phyloP scores from a whole-genome alignment of 2,797 vertebrate genomes.

The Sebastes trivittatus region DNA sequence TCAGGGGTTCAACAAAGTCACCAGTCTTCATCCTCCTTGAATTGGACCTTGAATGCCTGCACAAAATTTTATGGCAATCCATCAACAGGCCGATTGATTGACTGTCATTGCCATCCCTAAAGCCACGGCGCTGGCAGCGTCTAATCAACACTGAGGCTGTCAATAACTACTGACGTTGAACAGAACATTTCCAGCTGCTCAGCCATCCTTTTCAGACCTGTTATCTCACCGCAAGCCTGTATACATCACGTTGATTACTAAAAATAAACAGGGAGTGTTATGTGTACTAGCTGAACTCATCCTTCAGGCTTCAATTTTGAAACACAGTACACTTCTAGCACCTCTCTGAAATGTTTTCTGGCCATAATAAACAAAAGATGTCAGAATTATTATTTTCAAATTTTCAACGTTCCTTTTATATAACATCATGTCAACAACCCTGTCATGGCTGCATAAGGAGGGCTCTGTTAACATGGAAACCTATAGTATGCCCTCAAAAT shows the following conservation, averaged over 20 bases:
- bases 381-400: neutral
- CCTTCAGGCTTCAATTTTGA: neutral
- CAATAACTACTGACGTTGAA: conserved; percentile 29
- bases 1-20: neutral
- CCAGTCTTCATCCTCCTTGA: neutral
- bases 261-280: conserved; percentile 40
- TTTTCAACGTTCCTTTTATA: neutral
- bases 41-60: neutral
- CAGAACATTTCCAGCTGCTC: conserved; percentile 28
- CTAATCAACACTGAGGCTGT: conserved; percentile 1
- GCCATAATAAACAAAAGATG: conserved; percentile 11
- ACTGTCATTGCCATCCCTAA: neutral
- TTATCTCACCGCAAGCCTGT: conserved; percentile 25
- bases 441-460: neutral
- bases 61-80: neutral
- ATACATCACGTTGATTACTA: conserved; percentile 23
- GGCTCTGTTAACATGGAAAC: neutral
- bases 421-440: neutral
- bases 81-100: neutral
- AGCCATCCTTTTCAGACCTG: conserved; percentile 14
- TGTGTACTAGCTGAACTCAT: conserved; percentile 10
- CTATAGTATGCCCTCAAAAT: neutral
- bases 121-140: neutral
- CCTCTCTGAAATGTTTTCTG: neutral
- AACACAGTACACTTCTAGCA: neutral